Evolutionary conservation across 2,113 vertebrate species (phyloP), one percentile per base, ranked within the genome.

Genomic region (Austrofundulus limnaeus): DNA sequence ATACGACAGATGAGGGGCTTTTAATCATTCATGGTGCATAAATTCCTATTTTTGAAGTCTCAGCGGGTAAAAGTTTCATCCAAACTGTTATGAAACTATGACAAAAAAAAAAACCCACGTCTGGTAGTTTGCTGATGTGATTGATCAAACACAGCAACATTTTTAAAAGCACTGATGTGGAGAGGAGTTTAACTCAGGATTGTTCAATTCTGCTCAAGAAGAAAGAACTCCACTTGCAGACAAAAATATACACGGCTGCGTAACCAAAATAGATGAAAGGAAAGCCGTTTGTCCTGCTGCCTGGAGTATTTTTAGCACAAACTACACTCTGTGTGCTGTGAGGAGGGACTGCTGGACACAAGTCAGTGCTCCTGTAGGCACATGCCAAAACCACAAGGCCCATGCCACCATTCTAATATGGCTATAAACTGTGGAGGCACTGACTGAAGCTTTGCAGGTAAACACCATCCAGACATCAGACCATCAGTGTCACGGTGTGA

Each of bases 241-340:
- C 61, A 73, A 83, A 85, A 88, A 89, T 81, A 88, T 72, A 85
- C 79, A 77, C 63, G 31, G 60, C 59, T 71, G 65, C 70, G 61
- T 48, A 8, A 75, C 82, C 48, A 75, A 87, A 90, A 90, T 87
- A 89, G 86, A 88, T 83, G 31, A 90, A 89, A 86, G 81, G 56
- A 66, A 78, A 72, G 58, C 31, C 66, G 59, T 61, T 59, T 72
- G 57, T 70, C 74, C 70, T 56, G 67, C 70, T 82, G 79, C 74
- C 57, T 46, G 17, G 69, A 83, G 80, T 91, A 91, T 91, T 90
- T 90, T 90, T 92, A 90, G 84, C 72, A 82, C 78, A 74, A 80
- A 81, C 81, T 63, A 76, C 66, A 64, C 79, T 72, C 68, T 72
- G 59, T 82, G 70, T 72, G 59, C 60, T 73, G 57, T 66, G 75